A percentile compares a stretch with the other conserved stretches of the same genome.
Conservation (phyloP, 2,113 vertebrate genomes). For the Nesogale talazaci region DNA sequence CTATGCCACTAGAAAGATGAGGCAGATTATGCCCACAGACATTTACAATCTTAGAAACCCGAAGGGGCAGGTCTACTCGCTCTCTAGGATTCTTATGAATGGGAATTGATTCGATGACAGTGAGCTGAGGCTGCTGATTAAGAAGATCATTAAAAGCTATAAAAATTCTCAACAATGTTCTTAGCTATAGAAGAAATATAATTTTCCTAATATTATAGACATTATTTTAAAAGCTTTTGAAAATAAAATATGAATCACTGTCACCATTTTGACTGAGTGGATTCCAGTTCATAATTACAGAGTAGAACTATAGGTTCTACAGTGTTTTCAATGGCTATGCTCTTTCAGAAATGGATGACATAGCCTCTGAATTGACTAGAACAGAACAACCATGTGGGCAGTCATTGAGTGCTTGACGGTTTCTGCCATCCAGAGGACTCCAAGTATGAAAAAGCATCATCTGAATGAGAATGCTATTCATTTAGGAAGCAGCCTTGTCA, state of each 20-base stretch:
- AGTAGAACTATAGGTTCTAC: neutral
- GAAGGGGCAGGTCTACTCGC: too few species aligned
- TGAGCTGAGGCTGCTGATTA: neutral
- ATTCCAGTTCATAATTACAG: neutral
- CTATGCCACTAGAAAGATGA: too few species aligned
- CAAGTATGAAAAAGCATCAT: neutral
- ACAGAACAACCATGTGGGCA: neutral
- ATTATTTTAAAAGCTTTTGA: neutral
- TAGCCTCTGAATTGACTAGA: neutral
- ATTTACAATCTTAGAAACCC: too few species aligned
- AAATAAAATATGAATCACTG: conserved; percentile 7
- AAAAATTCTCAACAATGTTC: neutral
- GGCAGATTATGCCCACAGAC: too few species aligned
- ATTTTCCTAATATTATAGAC: neutral
- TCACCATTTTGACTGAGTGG: neutral
- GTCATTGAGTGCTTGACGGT: neutral
- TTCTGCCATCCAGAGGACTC: neutral
- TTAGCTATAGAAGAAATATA: neutral
- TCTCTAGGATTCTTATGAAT: too few species aligned
- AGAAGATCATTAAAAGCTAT: neutral
- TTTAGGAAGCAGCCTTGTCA: too few species aligned
- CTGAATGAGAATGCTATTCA: neutral
- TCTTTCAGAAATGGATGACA: neutral
- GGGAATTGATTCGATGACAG: too few species aligned
- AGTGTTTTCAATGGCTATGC: neutral